These are phyloP conservation scores for Danaus plexippus DNA, from an alignment of 1,140 invertebrate genomes.

Conservation along the genomic window DNA sequence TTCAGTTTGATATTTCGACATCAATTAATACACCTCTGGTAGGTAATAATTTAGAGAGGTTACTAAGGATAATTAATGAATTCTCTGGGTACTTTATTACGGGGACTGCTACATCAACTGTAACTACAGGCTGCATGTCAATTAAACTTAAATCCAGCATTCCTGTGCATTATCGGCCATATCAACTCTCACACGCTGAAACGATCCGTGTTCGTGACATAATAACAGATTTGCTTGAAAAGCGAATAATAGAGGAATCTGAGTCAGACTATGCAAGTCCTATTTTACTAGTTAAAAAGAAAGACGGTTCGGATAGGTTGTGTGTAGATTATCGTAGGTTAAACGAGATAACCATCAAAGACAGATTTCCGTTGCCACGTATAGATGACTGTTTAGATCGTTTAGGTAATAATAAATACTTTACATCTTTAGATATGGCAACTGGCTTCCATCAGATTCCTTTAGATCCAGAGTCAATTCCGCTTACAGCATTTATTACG, in stretches of 20 bases:
- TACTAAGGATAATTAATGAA: constrained; percentile 14
- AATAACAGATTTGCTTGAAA: constrained; percentile 20
- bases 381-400: constrained; percentile 63
- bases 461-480: constrained; percentile 39
- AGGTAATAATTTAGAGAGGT: neutral
- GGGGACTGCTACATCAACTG: constrained; percentile 23
- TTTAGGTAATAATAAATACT: constrained; percentile 22
- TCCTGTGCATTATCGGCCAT: constrained; percentile 23
- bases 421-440: constrained; percentile 42
- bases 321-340: constrained; percentile 2
- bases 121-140: constrained; percentile 25
- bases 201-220: constrained; percentile 17
- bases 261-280: constrained; percentile 1
- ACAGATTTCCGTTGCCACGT: constrained; percentile 56
- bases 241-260: constrained; percentile 25
- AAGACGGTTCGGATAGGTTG: constrained; percentile 1
- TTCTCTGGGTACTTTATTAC: constrained; percentile 19
- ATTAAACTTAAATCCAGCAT: constrained; percentile 20
- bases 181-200: constrained; percentile 19
- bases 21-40: constrained; percentile 15
- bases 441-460: constrained; percentile 68
- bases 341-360: neutral
- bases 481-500: constrained; percentile 62
- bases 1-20: constrained; percentile 1
- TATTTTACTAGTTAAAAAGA: constrained; percentile 6